Conservation (phyloP, 2,113 vertebrate genomes). For the Microtus pennsylvanicus region DNA sequence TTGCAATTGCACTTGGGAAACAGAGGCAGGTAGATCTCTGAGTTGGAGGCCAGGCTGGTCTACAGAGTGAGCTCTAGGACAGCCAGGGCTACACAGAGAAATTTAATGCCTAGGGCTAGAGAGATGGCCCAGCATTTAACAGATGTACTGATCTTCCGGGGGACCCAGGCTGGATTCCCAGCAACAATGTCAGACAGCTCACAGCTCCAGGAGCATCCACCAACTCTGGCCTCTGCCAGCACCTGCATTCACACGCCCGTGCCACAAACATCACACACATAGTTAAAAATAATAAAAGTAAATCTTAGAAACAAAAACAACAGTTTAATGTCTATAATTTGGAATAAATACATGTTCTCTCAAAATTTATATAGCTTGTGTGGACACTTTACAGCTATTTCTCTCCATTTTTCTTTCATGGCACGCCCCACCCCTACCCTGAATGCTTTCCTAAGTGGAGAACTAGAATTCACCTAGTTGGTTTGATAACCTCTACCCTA, state of each 20-base stretch:
- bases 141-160: too few relatives aligned
- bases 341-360: too few relatives aligned
- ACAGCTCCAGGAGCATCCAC: not conserved
- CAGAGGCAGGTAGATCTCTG: not conserved
- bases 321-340: too few relatives aligned
- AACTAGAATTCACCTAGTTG: slow-evolving; percentile 18
- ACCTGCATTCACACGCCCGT: not conserved
- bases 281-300: too few relatives aligned
- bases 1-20: not conserved
- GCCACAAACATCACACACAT: not conserved
- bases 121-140: too few relatives aligned
- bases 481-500: slow-evolving; percentile 16
- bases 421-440: not conserved
- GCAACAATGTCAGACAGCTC: not conserved
- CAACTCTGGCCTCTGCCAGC: not conserved
- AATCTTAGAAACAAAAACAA: too few relatives aligned
- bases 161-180: not conserved
- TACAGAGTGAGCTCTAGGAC: not conserved
- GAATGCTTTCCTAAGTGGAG: not conserved
- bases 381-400: not conserved
- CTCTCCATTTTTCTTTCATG: slow-evolving; percentile 19
- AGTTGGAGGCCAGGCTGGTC: not conserved
- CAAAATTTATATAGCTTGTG: too few relatives aligned
- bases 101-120: too few relatives aligned
- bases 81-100: not conserved